phyloP scores from a whole-genome alignment of 2,888 invertebrate genomes.

The Apotomis capreana region DNA sequence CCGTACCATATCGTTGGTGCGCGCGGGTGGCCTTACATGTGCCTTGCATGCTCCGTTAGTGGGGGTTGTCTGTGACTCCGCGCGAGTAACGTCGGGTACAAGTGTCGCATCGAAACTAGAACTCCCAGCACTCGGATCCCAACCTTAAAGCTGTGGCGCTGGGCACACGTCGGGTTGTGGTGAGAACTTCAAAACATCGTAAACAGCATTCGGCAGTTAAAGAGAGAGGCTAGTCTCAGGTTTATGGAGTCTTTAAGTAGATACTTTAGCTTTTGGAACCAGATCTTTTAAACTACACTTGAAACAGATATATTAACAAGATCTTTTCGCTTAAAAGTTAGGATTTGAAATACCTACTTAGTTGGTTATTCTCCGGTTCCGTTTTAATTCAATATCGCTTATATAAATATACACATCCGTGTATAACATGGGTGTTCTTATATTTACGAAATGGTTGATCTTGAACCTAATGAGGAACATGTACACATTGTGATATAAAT shows the following conservation, averaged over 20 bases:
- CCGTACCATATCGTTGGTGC: too few species aligned
- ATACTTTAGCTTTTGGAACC: constrained; percentile 6
- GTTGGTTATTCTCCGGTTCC: too few species aligned
- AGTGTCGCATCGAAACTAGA: constrained; percentile 1
- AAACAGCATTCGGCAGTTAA: constrained; percentile 36
- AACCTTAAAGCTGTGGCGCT: background rate
- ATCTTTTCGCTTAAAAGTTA: background rate
- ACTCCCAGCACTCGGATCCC: background rate
- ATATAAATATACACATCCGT: too few species aligned
- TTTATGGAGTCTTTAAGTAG: constrained; percentile 19
- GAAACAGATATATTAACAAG: background rate
- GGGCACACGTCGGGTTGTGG: background rate
- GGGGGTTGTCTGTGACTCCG: too few species aligned
- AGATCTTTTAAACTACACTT: constrained; percentile 7
- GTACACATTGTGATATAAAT: too few species aligned
- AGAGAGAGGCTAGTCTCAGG: constrained; percentile 17
- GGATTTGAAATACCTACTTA: too few species aligned
- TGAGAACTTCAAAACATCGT: constrained; percentile 28
- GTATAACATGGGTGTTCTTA: too few species aligned
- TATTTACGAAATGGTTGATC: too few species aligned
- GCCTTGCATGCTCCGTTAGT: too few species aligned
- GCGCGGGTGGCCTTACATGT: too few species aligned
- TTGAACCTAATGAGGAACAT: too few species aligned
- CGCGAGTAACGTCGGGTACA: background rate
- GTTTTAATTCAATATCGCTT: too few species aligned